phyloP scores from a whole-genome alignment of 1,140 invertebrate species.

The Antheraea pernyi region DNA sequence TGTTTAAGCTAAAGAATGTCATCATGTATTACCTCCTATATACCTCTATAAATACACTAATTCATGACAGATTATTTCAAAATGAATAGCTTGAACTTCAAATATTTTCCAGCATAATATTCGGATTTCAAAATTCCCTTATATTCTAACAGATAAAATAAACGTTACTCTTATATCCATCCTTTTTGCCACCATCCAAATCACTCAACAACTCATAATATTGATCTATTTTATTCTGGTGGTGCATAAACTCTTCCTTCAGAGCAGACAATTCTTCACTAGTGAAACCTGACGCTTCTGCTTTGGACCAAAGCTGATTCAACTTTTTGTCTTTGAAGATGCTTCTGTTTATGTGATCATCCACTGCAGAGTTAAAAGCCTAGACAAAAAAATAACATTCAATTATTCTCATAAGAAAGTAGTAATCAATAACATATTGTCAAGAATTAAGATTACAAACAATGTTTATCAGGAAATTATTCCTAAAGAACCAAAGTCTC shows the following conservation, averaged over 20 bases:
- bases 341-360: slow-evolving; percentile 85
- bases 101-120: too few species aligned
- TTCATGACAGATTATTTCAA: too few species aligned
- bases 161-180: slow-evolving; percentile 83
- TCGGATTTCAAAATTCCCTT: too few species aligned
- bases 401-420: not conserved
- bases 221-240: slow-evolving; percentile 95
- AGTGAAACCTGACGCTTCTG: slow-evolving; percentile 91
- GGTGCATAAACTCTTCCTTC: slow-evolving; percentile 94
- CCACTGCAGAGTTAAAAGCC: slow-evolving; percentile 80
- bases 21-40: too few species aligned
- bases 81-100: too few species aligned
- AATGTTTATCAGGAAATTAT: too few species aligned
- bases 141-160: not conserved
- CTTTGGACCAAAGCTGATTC: slow-evolving; percentile 94
- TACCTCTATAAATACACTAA: too few species aligned
- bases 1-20: too few species aligned
- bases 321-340: slow-evolving; percentile 95
- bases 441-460: too few species aligned
- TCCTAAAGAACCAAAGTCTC: too few species aligned
- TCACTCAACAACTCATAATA: slow-evolving; percentile 90
- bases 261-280: slow-evolving; percentile 89
- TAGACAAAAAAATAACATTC: slow-evolving; percentile 29
- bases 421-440: too few species aligned
- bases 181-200: slow-evolving; percentile 79